A percentile compares a stretch with the other conserved stretches of the same genome.
Evolutionary conservation across 2,888 invertebrate species (phyloP).

Genomic region (Nezara viridula): DNA sequence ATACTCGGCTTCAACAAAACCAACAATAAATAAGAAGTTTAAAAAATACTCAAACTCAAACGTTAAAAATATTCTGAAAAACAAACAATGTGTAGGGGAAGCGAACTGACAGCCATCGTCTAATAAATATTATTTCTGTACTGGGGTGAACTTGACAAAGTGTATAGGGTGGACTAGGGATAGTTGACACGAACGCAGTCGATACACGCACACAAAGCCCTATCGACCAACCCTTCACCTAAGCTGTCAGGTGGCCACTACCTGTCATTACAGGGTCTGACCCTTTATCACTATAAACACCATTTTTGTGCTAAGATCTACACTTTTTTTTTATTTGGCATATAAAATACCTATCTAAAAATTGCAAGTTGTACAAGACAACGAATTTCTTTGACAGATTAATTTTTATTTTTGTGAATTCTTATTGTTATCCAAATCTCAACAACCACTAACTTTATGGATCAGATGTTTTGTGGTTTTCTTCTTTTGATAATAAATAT

Average conservation of each 20-base stretch:
- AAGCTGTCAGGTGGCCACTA: not conserved
- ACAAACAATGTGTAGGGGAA: not conserved
- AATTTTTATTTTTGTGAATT: too few relatives aligned
- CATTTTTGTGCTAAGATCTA: not conserved
- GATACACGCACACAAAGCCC: constrained; percentile 13
- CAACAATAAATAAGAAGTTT: too few relatives aligned
- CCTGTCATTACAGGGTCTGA: not conserved
- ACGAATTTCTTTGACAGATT: too few relatives aligned
- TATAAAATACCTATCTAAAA: too few relatives aligned
- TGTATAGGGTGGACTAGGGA: not conserved
- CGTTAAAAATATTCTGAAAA: not conserved
- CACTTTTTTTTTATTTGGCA: not conserved
- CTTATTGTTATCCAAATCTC: too few relatives aligned
- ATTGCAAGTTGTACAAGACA: too few relatives aligned
- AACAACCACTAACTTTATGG: too few relatives aligned
- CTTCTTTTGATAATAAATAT: too few relatives aligned
- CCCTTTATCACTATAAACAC: not conserved
- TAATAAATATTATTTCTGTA: not conserved
- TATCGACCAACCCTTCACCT: constrained; percentile 11
- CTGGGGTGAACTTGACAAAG: not conserved
- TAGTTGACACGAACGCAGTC: constrained; percentile 9
- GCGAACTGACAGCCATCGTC: not conserved
- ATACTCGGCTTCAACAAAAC: too few relatives aligned
- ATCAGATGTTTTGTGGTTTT: too few relatives aligned
- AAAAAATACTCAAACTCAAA: too few relatives aligned